Evolutionary conservation across 2,797 vertebrate genomes (phyloP), one percentile per base, ranked within the genome.

Genomic region (Garrulus glandarius): DNA sequence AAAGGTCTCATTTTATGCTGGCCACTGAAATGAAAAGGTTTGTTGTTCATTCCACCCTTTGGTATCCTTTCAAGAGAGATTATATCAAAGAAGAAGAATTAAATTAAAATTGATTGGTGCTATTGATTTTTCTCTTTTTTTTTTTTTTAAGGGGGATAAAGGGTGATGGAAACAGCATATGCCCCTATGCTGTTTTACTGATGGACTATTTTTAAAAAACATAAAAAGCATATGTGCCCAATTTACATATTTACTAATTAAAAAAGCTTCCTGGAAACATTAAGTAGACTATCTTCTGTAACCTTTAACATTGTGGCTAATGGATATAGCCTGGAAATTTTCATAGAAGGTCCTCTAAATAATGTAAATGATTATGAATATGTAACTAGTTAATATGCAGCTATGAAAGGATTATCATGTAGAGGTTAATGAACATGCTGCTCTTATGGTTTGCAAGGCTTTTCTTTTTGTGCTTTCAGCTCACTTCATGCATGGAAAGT

Each of bases 331-430:
- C 97, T 97, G 94, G 97, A 98, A 98, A 97, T 98, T 98, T 98
- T 98, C 97, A 97, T 98, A 93, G 96, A 97, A 97, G 97, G 97
- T 97, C 97, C 97, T 98, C 98, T 98, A 98, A 98, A 98, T 98
- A 98, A 98, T 98, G 98, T 98, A 98, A 97, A 97, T 98, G 97
- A 98, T 98, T 98, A 98, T 98, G 98, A 98, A 98, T 98, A 98
- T 98, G 98, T 98, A 98, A 98, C 98, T 98, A 98, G 98, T 98
- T 98, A 98, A 98, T 98, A 98, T 98, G 98, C 98, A 98, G 98
- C 98, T 97, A 97, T 0, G 94, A 97, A 98, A 97, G 97, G 98
- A 98, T 98, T 98, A 98, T 98, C 98, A 95, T 98, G 98, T 98
- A 96, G 98, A 98, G 98, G 98, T 98, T 98, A 98, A 98, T 98